phyloP scores from a whole-genome alignment of 2,797 vertebrate genomes.

The Australoheros facetus region DNA sequence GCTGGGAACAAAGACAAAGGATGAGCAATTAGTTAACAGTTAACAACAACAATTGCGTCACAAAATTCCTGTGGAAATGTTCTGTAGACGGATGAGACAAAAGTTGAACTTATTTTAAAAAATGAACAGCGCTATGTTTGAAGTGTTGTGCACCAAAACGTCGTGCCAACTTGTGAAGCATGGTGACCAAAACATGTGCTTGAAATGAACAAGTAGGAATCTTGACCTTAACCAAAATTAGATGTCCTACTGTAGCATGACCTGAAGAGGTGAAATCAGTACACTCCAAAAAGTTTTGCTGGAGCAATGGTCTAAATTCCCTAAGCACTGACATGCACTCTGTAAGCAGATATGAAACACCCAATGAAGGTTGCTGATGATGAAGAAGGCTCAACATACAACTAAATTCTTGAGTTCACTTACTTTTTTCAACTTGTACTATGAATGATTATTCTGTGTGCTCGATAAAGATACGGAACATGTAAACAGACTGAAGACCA shows the following conservation, averaged over 20 bases:
- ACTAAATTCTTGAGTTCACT: not conserved
- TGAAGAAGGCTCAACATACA: not conserved
- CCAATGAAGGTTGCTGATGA: not conserved
- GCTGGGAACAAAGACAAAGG: slow-evolving; percentile 67
- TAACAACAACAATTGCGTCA: too few species aligned
- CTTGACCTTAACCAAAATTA: not conserved
- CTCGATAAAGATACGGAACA: not conserved
- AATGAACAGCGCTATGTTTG: not conserved
- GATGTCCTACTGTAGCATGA: not conserved
- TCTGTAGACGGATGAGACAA: not conserved
- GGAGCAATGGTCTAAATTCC: not conserved
- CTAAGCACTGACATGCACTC: not conserved
- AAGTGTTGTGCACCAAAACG: not conserved
- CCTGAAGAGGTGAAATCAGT: not conserved
- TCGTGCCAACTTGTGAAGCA: not conserved
- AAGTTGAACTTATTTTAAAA: too few species aligned
- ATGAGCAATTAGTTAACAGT: not conserved
- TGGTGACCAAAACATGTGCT: not conserved
- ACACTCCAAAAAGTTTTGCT: not conserved
- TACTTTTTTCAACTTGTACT: not conserved
- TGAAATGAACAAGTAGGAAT: not conserved
- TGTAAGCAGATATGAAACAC: not conserved
- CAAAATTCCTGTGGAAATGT: not conserved
- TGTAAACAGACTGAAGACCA: not conserved
- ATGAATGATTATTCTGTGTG: not conserved